Evolutionary conservation across 1,140 invertebrate genomes (phyloP), one percentile per base, ranked within the genome.

Genomic region (Forficula auricularia): DNA sequence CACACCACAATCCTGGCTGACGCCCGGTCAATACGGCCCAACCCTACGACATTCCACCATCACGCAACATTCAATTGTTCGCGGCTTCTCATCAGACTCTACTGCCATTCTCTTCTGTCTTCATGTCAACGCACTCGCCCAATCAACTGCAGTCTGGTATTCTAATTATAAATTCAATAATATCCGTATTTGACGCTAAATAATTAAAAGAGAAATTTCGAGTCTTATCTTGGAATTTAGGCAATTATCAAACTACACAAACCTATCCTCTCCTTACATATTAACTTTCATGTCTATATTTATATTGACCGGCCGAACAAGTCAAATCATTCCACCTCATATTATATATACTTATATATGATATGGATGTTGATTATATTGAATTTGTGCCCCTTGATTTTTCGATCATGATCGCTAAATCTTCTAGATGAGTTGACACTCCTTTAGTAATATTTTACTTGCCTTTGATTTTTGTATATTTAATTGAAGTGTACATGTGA

Each of bases 61-160:
- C 42, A 44, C 19, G 22, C 22, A 27, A 27, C 22, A 27, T 27
- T 27, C 22, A 27, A 27, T 27, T 27, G 22, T 27, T 44, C 18
- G 42, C 42, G 37, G 37, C 42, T 44, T 42, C 42, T 44, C 42
- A 35, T 44, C 42, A 33, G 37, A 32, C 37, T 40, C 37, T 36
- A 27, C 36, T 20, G 32, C 30, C 43, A 44, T 39, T 39, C 14
- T 46, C 44, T 46, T 46, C 44, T 46, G 44, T 41, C 44, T 46
- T 41, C 44, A 45, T 45, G 38, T 40, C 43, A 46, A 22, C 44
- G 37, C 39, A 27, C 33, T 36, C 39, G 34, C 27, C 40, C 19
- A 19, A 18, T 32, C 22, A 32, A 30, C 44, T 46, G 27, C 36
- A 46, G 44, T 46, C 44, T 46, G 44, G 44, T 46, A 46, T 46